Percentiles rank a stretch among this genome's conserved stretches.
These are phyloP conservation scores for Himalopsyche tibetana DNA, from an alignment of 2,888 invertebrate genomes.

Conservation along the genomic window DNA sequence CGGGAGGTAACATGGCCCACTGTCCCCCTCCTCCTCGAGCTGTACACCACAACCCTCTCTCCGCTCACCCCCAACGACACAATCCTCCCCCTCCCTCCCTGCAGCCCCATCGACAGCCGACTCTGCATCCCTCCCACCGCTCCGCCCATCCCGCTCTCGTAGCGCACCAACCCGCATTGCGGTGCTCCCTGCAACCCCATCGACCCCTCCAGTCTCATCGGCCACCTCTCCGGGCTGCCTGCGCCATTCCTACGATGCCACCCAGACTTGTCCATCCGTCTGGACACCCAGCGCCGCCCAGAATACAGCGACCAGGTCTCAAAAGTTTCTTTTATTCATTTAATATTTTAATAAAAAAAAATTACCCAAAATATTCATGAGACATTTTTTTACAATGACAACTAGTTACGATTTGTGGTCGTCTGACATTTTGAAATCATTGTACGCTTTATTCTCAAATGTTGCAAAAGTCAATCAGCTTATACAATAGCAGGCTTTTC, in stretches of 20 bases:
- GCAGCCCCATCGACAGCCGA: slow-evolving; percentile 66
- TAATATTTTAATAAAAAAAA: too few species aligned
- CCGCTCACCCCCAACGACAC: slow-evolving; percentile 71
- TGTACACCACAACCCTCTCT: slow-evolving; percentile 73
- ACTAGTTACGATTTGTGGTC: too few species aligned
- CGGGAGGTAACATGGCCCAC: slow-evolving; percentile 71
- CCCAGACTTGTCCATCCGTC: slow-evolving; percentile 44
- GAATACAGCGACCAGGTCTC: slow-evolving; percentile 54
- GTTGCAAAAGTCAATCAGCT: too few species aligned
- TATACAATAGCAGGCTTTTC: too few species aligned
- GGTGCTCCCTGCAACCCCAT: slow-evolving; percentile 39
- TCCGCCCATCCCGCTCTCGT: slow-evolving; percentile 72
- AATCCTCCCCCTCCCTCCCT: slow-evolving; percentile 40
- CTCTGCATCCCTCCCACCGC: slow-evolving; percentile 71
- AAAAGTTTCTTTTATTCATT: too few species aligned
- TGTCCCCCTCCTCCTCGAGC: slow-evolving; percentile 70
- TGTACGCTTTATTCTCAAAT: too few species aligned
- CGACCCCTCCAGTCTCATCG: slow-evolving; percentile 12
- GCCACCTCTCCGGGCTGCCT: slow-evolving; percentile 45
- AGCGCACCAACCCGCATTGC: slow-evolving; percentile 68
- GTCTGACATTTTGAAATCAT: too few species aligned
- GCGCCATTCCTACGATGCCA: slow-evolving; percentile 1
- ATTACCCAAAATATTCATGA: too few species aligned
- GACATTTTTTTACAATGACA: too few species aligned
- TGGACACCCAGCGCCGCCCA: slow-evolving; percentile 49